These are phyloP conservation scores for Cecidostiba fungosa DNA, from an alignment of 2,888 invertebrate species.

Conservation along the genomic window DNA sequence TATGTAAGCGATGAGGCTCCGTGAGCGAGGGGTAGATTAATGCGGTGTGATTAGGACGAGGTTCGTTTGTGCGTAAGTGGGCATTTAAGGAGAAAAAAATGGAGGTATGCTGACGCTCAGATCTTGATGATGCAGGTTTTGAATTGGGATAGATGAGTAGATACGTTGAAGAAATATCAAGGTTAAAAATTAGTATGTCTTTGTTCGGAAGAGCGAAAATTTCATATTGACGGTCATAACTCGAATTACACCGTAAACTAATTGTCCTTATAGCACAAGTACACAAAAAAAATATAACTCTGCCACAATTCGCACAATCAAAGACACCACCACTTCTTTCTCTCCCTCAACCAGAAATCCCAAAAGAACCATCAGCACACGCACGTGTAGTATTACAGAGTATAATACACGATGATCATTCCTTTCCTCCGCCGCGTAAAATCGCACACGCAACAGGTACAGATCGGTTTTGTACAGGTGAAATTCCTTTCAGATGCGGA, in stretches of 20 bases:
- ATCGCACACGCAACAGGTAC: conserved; percentile 52
- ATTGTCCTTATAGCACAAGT: neutral
- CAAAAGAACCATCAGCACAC: conserved; percentile 2
- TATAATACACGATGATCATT: neutral
- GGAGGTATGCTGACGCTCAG: neutral
- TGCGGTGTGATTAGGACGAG: neutral
- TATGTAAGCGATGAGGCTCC: neutral
- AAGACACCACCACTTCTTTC: neutral
- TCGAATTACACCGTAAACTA: neutral
- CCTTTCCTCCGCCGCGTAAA: conserved; percentile 3
- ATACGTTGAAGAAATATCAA: neutral
- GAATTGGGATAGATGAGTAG: too few species aligned
- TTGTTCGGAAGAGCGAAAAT: too few species aligned
- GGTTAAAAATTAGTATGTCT: too few species aligned
- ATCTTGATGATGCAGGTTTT: neutral
- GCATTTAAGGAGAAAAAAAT: conserved; percentile 18
- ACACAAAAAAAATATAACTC: neutral
- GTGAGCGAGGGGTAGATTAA: neutral
- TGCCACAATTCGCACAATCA: neutral
- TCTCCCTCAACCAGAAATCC: neutral
- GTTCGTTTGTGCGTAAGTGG: neutral
- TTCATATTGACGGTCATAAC: too few species aligned
- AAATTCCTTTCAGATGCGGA: conserved; percentile 33
- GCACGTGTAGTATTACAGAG: too few species aligned
- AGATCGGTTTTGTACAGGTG: conserved; percentile 28